A percentile compares a stretch with the other conserved stretches of the same genome.
Evolutionary conservation across 2,888 invertebrate species (phyloP).

Genomic region (Mycogona germanica): DNA sequence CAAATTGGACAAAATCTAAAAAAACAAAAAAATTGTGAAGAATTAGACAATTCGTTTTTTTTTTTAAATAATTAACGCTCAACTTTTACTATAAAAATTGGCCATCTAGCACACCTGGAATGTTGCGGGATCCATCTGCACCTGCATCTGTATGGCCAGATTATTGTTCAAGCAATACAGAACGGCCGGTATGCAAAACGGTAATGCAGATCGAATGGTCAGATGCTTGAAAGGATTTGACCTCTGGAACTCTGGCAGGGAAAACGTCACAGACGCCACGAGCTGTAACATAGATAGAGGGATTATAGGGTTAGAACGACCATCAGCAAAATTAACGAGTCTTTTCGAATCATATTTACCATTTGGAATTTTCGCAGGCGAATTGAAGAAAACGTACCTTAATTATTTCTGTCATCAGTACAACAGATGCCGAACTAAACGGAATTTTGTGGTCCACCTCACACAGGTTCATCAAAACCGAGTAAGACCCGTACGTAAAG

Average conservation of each 20-base stretch:
- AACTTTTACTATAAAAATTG: too few relatives aligned
- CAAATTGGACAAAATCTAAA: slow-evolving; percentile 15
- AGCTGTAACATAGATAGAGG: background rate
- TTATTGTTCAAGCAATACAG: slow-evolving; percentile 18
- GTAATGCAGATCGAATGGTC: slow-evolving; percentile 1
- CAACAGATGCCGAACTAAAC: slow-evolving; percentile 14
- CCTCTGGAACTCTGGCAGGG: slow-evolving; percentile 1
- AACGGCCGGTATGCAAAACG: slow-evolving; percentile 14
- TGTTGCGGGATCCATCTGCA: slow-evolving; percentile 18
- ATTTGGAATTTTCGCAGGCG: too few relatives aligned
- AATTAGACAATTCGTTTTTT: background rate
- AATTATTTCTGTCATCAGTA: slow-evolving; percentile 11
- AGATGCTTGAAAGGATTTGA: slow-evolving; percentile 9
- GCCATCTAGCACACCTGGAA: slow-evolving; percentile 12
- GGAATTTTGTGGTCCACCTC: slow-evolving; percentile 13
- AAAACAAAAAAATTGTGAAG: background rate
- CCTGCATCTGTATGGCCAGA: slow-evolving; percentile 16
- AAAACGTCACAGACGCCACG: background rate
- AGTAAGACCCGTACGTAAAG: slow-evolving; percentile 12
- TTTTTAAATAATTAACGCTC: background rate
- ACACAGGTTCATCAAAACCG: slow-evolving; percentile 13
- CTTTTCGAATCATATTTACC: too few relatives aligned
- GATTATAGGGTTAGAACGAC: background rate
- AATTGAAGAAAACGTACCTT: slow-evolving; percentile 1
- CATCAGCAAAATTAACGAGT: too few relatives aligned